A percentile compares a stretch with the other conserved stretches of the same genome.
These are phyloP conservation scores for Drosophila sp. DNA, from an alignment of 1,140 invertebrate species.

Conservation along the genomic window DNA sequence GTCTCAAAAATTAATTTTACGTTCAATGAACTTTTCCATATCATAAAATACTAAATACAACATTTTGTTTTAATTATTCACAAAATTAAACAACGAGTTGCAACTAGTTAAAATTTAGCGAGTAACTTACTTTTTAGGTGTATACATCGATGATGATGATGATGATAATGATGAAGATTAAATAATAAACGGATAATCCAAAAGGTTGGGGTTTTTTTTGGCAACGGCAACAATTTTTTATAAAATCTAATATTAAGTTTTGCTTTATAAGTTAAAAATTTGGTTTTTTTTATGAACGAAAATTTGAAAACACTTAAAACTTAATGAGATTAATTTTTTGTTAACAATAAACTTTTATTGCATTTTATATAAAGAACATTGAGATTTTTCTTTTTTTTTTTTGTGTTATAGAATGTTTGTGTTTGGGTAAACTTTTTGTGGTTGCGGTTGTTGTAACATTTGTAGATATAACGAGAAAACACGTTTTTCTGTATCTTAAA, in stretches of 20 bases:
- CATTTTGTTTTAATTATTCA: conserved; percentile 57
- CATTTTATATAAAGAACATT: conserved; percentile 5
- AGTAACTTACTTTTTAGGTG: conserved; percentile 5
- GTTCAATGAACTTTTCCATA: conserved; percentile 68
- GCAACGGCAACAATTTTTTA: conserved; percentile 36
- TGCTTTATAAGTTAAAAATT: conserved; percentile 45
- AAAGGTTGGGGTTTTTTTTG: conserved; percentile 14
- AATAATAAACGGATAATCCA: conserved; percentile 5
- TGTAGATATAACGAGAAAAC: conserved; percentile 23
- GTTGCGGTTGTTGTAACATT: conserved; percentile 36
- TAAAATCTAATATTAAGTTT: conserved; percentile 20
- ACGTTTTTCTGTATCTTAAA: conserved; percentile 40
- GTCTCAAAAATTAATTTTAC: conserved; percentile 35
- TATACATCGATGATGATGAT: background rate
- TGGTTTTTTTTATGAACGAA: conserved; percentile 30
- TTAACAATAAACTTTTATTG: conserved; percentile 29
- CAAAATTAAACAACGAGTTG: conserved; percentile 34
- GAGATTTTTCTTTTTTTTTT: conserved; percentile 18
- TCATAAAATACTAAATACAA: conserved; percentile 39
- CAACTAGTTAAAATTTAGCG: conserved; percentile 1
- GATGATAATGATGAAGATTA: background rate
- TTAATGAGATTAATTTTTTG: conserved; percentile 17
- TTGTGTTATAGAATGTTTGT: conserved; percentile 33
- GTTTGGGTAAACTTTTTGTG: conserved; percentile 33
- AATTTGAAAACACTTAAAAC: conserved; percentile 29